phyloP scores from a whole-genome alignment of 1,140 invertebrate genomes.

The Apis laboriosa region DNA sequence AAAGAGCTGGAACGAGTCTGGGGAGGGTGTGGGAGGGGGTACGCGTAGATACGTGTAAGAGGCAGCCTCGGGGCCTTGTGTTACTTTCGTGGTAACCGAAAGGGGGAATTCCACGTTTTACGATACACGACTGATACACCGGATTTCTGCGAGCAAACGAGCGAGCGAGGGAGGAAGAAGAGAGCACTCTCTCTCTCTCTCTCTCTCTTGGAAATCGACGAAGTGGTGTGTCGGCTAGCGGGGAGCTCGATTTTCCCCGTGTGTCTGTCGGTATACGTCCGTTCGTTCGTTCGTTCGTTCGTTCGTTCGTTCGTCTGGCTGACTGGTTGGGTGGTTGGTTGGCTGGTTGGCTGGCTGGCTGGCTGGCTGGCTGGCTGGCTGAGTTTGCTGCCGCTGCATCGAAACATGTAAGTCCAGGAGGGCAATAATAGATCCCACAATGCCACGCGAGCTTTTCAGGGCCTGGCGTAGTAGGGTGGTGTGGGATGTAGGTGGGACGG shows the following conservation, averaged over 20 bases:
- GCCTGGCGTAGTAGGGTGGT: slow-evolving; percentile 49
- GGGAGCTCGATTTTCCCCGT: slow-evolving; percentile 43
- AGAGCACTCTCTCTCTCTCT: slow-evolving; percentile 1
- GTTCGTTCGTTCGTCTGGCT: slow-evolving; percentile 37
- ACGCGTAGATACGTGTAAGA: neutral
- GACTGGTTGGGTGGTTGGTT: slow-evolving; percentile 57
- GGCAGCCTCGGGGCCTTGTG: neutral
- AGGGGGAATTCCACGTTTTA: slow-evolving; percentile 9
- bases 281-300: slow-evolving; percentile 36
- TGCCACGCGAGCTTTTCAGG: slow-evolving; percentile 76
- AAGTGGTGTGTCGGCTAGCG: slow-evolving; percentile 23
- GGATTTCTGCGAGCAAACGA: slow-evolving; percentile 34
- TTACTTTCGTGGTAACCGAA: slow-evolving; percentile 12
- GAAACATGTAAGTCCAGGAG: slow-evolving; percentile 76
- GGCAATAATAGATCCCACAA: slow-evolving; percentile 80
- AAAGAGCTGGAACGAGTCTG: slow-evolving; percentile 2
- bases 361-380: slow-evolving; percentile 59
- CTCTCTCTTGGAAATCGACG: slow-evolving; percentile 31
- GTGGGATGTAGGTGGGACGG: slow-evolving; percentile 46
- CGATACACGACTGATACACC: slow-evolving; percentile 20
- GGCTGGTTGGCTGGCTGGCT: slow-evolving; percentile 36
- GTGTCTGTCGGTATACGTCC: slow-evolving; percentile 43
- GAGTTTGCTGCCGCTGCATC: slow-evolving; percentile 69
- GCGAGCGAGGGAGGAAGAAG: slow-evolving; percentile 44
- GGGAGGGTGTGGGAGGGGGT: neutral